Evolutionary conservation across 2,113 vertebrate species (phyloP).

Genomic region (Fukomys damarensis): DNA sequence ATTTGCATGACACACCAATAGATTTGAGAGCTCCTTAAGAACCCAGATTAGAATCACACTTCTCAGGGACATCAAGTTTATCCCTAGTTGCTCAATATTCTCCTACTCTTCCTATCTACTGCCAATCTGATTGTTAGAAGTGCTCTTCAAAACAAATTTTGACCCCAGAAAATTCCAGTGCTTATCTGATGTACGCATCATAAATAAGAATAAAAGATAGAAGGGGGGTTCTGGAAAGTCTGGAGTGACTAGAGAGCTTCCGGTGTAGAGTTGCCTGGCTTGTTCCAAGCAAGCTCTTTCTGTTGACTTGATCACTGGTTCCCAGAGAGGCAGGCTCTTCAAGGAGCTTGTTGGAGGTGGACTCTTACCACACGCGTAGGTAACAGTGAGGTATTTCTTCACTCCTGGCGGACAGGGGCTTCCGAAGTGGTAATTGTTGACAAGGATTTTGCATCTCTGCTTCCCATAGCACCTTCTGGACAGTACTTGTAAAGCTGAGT

Average conservation of each 20-base stretch:
- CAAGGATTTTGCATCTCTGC: conserved; percentile 91
- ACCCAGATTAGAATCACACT: not conserved
- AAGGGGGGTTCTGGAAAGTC: not conserved
- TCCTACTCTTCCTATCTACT: not conserved
- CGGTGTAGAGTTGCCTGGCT: fast-evolving
- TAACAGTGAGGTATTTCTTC: conserved; percentile 94
- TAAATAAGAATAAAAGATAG: not conserved
- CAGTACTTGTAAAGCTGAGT: conserved; percentile 90
- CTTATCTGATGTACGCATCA: not conserved
- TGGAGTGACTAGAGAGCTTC: not conserved
- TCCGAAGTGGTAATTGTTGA: conserved; percentile 91
- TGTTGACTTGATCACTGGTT: fast-evolving
- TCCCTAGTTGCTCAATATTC: not conserved
- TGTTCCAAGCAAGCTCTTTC: not conserved
- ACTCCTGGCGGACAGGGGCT: conserved; percentile 95
- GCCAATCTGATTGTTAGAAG: conserved; percentile 8
- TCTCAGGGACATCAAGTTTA: not conserved
- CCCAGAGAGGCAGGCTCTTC: not conserved
- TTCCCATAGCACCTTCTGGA: conserved; percentile 93
- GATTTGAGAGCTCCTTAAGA: not conserved
- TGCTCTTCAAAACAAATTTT: not conserved
- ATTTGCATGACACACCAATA: not conserved
- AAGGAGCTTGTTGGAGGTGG: not conserved
- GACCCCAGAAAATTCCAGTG: not conserved
- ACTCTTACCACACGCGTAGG: conserved; percentile 95